Evolutionary conservation across 2,113 vertebrate genomes (phyloP).

Genomic region (Ctenodactylus gundi): DNA sequence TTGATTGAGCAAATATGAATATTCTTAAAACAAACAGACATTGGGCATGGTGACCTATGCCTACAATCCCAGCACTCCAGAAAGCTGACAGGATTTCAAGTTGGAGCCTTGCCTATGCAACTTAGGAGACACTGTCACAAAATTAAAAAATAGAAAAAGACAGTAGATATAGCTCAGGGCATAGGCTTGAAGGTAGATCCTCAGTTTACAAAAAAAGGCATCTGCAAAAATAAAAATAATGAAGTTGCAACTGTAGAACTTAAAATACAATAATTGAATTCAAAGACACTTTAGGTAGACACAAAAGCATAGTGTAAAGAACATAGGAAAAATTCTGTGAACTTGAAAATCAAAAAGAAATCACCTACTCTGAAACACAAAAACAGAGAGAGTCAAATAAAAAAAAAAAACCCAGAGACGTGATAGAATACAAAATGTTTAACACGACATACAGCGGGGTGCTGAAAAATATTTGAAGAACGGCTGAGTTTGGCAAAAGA

Average conservation of each 20-base stretch:
- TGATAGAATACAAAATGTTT: not conserved
- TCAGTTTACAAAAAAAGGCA: not conserved
- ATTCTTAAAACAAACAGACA: not conserved
- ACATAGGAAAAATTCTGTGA: not conserved
- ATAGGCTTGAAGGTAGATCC: not conserved
- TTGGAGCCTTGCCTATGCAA: too few species aligned
- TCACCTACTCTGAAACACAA: not conserved
- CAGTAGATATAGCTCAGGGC: not conserved
- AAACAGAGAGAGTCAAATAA: not conserved
- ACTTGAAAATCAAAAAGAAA: not conserved
- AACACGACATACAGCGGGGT: not conserved
- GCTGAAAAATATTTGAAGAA: not conserved
- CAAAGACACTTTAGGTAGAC: not conserved
- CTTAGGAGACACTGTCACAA: not conserved
- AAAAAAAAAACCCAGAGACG: not conserved
- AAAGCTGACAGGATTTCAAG: not conserved
- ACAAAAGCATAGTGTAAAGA: not conserved
- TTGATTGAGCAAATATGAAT: constrained; percentile 21
- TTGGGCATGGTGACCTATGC: not conserved
- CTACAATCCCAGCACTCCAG: not conserved
- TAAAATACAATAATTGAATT: not conserved
- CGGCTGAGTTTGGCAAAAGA: not conserved
- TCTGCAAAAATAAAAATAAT: constrained; percentile 26
- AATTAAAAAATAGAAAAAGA: not conserved
- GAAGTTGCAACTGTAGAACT: not conserved